Conservation (phyloP, 2,888 invertebrate species). For the Syritta pipiens region DNA sequence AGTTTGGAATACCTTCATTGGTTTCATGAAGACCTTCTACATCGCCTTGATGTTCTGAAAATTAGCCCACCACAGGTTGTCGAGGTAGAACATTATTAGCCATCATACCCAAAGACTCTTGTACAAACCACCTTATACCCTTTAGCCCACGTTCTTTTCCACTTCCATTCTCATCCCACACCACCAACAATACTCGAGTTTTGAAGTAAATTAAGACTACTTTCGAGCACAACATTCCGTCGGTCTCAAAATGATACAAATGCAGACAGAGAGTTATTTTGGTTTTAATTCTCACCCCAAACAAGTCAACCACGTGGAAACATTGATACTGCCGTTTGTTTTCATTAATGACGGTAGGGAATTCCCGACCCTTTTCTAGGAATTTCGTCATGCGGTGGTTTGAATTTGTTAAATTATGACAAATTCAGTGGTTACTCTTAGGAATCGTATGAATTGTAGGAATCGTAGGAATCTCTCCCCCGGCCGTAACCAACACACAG, state of each 20-base stretch:
- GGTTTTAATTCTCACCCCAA: neutral
- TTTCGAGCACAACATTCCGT: constrained; percentile 4
- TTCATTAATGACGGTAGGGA: constrained; percentile 20
- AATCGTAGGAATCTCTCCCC: too few relatives aligned
- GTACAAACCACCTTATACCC: too few relatives aligned
- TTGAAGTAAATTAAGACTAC: constrained; percentile 11
- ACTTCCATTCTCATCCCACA: too few relatives aligned
- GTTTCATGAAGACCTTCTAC: too few relatives aligned
- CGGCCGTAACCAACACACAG: too few relatives aligned
- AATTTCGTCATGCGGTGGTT: constrained; percentile 3
- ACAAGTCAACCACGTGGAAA: constrained; percentile 2
- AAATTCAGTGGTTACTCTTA: constrained; percentile 26
- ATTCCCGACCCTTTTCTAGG: constrained; percentile 4
- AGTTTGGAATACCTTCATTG: too few relatives aligned
- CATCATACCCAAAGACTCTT: too few relatives aligned
- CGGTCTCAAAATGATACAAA: constrained; percentile 7
- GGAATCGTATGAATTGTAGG: too few relatives aligned
- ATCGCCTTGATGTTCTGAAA: too few relatives aligned
- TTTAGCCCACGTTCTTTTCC: too few relatives aligned
- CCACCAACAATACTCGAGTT: neutral
- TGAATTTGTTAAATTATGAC: constrained; percentile 12
- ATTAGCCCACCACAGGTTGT: too few relatives aligned
- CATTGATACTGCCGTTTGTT: constrained; percentile 19
- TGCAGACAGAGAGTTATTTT: constrained; percentile 1
- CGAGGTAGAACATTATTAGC: too few relatives aligned